These are phyloP conservation scores for Bombus ignitus DNA, from an alignment of 1,140 invertebrate species.

Conservation along the genomic window DNA sequence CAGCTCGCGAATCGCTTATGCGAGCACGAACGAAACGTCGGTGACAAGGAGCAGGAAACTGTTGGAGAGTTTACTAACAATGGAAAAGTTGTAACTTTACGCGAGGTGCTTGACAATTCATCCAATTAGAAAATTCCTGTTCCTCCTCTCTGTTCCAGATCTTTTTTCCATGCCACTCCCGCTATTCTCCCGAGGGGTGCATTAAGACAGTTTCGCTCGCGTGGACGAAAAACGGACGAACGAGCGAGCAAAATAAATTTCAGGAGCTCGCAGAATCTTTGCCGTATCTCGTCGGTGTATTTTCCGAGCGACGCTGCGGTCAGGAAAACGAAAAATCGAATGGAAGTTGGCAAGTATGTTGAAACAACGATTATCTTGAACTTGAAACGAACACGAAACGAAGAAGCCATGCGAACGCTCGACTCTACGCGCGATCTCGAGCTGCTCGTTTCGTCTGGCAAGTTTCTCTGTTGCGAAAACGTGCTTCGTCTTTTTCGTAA, in stretches of 20 bases:
- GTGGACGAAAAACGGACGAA: background rate
- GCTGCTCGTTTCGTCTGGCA: conserved; percentile 16
- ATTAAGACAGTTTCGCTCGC: conserved; percentile 40
- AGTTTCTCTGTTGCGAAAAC: conserved; percentile 11
- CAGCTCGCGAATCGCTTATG: conserved; percentile 20
- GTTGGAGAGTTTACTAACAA: conserved; percentile 55
- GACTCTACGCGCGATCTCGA: conserved; percentile 7
- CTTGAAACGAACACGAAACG: background rate
- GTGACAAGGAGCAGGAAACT: conserved; percentile 1
- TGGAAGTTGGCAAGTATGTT: conserved; percentile 4
- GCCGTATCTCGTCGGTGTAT: conserved; percentile 14
- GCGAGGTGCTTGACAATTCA: conserved; percentile 56
- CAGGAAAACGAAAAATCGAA: background rate
- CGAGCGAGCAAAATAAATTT: conserved; percentile 23
- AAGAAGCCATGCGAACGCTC: background rate
- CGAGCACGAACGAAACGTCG: conserved; percentile 19
- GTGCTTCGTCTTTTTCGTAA: conserved; percentile 23
- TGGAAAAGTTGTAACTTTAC: conserved; percentile 49
- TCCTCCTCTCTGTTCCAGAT: background rate
- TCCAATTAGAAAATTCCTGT: conserved; percentile 62
- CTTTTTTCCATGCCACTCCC: conserved; percentile 13
- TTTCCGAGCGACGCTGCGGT: conserved; percentile 2
- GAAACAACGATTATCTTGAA: background rate
- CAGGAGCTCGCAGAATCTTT: background rate
- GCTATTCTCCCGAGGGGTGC: background rate